Evolutionary conservation across 2,113 vertebrate species (phyloP), one percentile per base, ranked within the genome.

Genomic region (Hyla sarda): DNA sequence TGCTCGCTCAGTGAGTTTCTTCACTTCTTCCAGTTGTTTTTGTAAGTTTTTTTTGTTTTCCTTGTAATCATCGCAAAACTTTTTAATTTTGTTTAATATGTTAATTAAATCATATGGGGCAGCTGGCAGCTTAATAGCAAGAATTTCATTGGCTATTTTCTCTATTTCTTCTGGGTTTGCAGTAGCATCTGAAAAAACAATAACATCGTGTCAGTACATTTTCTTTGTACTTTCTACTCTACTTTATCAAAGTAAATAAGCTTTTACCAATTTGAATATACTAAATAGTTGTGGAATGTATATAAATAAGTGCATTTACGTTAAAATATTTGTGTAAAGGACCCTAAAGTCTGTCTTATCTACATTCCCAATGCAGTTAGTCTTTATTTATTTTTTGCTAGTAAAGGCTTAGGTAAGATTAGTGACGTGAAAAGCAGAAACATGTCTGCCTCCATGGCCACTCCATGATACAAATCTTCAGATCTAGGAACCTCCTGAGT

Each of bases 141-240:
- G 90, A 25, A 97, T 93, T 0, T 76, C 88, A 81, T 88, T 93
- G 32, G 94, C 93, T 88, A 97, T 90, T 81, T 93, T 96, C 85
- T 97, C 93, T 14, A 96, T 94, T 88, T 98, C 96, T 85, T 96
- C 95, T 25, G 93, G 93, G 86, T 92, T 90, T 52, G 89, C 90
- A 0, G 89, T 90, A 78, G 96, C 95, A 88, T 95, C 97, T 98
- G 90, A 89, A 88, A 32, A 91, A 88, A 90, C 2, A 47, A 69
- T 13, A 82, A 54, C 28, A 83, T 28, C 3, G 30, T 34, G 30
- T 54, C 11, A 54, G 19, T 54, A 21, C 48, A 28, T 2, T 58
- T 58, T 10, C 56, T 7, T 10, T 58, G 21, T n/a, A 10, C 1
- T n/a, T 58, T 58, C 23, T 58, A 9, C 23, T 23, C 23, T 9